phyloP scores from a whole-genome alignment of 2,113 vertebrate genomes.

The Peucedramus taeniatus region DNA sequence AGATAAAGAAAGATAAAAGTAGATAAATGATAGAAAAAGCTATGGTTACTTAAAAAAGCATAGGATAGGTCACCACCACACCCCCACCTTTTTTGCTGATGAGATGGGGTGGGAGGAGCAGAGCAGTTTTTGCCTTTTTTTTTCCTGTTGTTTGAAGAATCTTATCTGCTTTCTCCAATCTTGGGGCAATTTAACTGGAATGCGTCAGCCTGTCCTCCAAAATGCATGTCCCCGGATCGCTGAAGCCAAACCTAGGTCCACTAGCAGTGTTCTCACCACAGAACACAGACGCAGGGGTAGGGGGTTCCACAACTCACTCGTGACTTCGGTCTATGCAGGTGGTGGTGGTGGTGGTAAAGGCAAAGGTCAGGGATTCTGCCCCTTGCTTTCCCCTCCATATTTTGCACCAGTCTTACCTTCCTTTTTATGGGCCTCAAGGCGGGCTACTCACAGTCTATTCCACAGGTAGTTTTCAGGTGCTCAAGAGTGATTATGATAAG shows the following conservation, averaged over 20 bases:
- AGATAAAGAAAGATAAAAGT: not conserved
- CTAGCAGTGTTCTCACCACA: no score
- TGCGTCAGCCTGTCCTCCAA: accelerated
- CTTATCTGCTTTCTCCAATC: no score
- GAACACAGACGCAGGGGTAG: accelerated
- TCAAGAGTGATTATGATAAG: no score
- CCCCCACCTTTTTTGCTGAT: no score
- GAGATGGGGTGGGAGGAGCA: accelerated
- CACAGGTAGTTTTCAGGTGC: no score
- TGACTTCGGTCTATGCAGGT: no score
- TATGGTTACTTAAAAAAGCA: not conserved
- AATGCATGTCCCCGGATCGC: accelerated
- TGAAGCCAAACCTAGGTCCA: accelerated
- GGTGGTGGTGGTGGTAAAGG: no score
- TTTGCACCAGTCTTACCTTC: no score
- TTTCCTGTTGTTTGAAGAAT: not conserved
- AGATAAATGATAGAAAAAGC: not conserved
- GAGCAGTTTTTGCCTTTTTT: not conserved
- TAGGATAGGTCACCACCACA: not conserved
- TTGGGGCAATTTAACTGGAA: accelerated
- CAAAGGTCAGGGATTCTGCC: no score
- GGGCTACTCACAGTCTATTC: no score
- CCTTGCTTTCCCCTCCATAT: no score
- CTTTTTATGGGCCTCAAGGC: no score
- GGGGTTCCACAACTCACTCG: not conserved